phyloP scores from a whole-genome alignment of 2,888 invertebrate species.

The Apamea monoglypha region DNA sequence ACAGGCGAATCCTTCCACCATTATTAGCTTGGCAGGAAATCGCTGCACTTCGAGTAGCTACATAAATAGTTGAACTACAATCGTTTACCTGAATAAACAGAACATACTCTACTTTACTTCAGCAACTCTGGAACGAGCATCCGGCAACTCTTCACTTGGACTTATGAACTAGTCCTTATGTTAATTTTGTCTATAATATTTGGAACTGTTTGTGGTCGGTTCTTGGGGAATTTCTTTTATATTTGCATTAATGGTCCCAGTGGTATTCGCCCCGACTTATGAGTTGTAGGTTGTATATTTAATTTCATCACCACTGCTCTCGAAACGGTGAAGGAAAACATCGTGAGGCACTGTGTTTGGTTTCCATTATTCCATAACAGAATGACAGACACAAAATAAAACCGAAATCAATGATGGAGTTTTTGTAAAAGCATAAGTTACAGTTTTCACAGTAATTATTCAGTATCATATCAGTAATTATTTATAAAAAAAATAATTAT shows the following conservation, averaged over 20 bases:
- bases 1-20: too few species aligned
- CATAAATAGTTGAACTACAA: constrained; percentile 17
- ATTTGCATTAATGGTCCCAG: neutral
- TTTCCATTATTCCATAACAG: neutral
- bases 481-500: too few species aligned
- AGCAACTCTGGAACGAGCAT: neutral
- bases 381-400: too few species aligned
- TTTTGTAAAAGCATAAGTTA: neutral
- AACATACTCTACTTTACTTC: constrained; percentile 3
- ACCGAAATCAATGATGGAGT: neutral
- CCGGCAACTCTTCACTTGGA: constrained; percentile 2
- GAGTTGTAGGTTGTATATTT: too few species aligned
- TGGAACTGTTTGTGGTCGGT: neutral
- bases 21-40: constrained; percentile 4
- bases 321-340: too few species aligned
- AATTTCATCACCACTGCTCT: too few species aligned
- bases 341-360: neutral
- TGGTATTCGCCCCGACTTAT: too few species aligned
- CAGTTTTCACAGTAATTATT: too few species aligned
- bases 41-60: neutral
- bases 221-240: neutral
- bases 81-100: constrained; percentile 18
- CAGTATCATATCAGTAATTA: too few species aligned
- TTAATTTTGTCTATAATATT: constrained; percentile 12
- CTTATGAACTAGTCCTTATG: constrained; percentile 6